Conservation (phyloP, 2,797 vertebrate genomes). For the Sebastes itinus region DNA sequence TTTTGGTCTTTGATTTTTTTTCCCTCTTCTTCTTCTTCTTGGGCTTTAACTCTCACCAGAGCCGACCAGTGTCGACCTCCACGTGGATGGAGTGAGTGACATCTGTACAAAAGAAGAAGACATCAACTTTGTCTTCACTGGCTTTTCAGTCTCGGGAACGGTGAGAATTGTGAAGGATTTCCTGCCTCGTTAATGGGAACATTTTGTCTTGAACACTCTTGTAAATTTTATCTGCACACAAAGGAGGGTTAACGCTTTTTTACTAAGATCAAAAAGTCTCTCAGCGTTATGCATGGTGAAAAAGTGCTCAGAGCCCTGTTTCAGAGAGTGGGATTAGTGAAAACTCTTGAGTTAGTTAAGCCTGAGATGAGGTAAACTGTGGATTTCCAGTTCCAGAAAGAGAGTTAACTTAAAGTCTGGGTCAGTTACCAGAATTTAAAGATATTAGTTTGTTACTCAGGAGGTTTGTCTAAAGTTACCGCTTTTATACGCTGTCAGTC, state of each 20-base stretch:
- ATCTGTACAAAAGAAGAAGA: constrained; percentile 97
- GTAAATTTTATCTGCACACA: background rate
- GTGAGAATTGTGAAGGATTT: constrained; percentile 71
- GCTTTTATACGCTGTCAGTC: too few relatives aligned
- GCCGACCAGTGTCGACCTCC: constrained; percentile 93
- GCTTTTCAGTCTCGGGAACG: constrained; percentile 94
- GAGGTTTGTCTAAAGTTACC: too few relatives aligned
- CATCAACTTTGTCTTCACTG: constrained; percentile 97
- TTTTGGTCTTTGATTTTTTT: background rate
- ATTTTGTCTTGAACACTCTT: background rate
- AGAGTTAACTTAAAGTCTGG: too few relatives aligned
- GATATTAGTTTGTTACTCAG: too few relatives aligned
- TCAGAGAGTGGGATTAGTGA: too few relatives aligned
- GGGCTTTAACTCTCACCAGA: constrained; percentile 76
- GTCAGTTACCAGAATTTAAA: too few relatives aligned
- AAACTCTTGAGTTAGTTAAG: too few relatives aligned
- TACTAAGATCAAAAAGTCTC: background rate
- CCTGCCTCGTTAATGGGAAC: background rate
- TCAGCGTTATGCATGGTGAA: background rate
- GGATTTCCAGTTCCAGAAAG: too few relatives aligned
- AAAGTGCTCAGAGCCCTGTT: background rate
- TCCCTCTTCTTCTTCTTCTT: background rate
- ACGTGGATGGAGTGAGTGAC: constrained; percentile 94
- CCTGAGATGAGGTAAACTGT: too few relatives aligned
- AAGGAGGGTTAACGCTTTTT: background rate